Conservation (phyloP, 2,113 vertebrate genomes). For the Ictalurus furcatus region DNA sequence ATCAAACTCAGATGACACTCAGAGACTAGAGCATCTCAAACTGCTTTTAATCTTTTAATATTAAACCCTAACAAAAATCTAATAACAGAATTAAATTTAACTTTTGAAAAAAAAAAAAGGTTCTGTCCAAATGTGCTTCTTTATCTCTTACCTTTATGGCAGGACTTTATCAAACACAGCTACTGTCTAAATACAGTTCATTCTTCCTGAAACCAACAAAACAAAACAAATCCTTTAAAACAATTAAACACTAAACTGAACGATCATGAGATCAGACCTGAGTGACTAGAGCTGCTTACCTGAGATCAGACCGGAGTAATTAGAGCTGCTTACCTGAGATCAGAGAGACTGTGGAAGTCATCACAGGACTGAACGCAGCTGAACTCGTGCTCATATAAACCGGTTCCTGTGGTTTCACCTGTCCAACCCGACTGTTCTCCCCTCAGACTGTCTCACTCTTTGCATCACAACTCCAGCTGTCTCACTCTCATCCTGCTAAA, state of each 20-base stretch:
- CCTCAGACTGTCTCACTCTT: background rate
- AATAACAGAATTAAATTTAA: background rate
- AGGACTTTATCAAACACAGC: background rate
- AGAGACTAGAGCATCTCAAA: background rate
- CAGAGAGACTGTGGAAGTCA: background rate
- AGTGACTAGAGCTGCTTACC: background rate
- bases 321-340: background rate
- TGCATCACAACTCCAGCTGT: background rate
- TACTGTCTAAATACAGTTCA: background rate
- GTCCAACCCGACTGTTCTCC: background rate
- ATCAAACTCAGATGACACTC: background rate
- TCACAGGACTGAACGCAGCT: background rate
- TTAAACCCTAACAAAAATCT: background rate
- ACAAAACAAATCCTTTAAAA: background rate
- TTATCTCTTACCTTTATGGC: background rate
- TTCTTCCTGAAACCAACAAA: background rate
- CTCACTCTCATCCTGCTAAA: background rate
- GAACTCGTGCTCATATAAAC: background rate
- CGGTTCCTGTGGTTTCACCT: slow-evolving; percentile 14
- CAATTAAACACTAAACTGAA: background rate
- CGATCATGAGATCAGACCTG: background rate
- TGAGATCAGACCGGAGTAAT: background rate
- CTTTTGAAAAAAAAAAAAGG: background rate
- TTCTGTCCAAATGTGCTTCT: background rate
- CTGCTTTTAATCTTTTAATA: background rate